Conservation (phyloP, 2,797 vertebrate genomes). For the Pseudochirops cupreus region DNA sequence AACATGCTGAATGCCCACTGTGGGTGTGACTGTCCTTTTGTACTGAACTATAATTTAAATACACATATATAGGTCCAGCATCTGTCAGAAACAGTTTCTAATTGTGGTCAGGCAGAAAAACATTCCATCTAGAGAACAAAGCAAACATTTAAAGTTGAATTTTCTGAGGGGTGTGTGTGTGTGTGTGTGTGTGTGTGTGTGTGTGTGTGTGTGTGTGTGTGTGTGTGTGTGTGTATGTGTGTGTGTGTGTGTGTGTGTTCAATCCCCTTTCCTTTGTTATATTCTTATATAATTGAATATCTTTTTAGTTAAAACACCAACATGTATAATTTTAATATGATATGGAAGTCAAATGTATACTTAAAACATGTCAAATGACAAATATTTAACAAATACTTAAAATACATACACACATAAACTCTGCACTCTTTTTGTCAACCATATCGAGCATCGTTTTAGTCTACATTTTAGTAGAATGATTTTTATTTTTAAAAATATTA, state of each 20-base stretch:
- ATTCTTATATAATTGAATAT: neutral
- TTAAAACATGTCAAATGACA: neutral
- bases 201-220: too few species aligned
- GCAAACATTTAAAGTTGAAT: neutral
- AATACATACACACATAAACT: neutral
- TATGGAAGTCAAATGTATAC: neutral
- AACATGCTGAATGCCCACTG: neutral
- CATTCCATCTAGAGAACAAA: neutral
- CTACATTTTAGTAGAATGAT: neutral
- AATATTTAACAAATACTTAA: neutral
- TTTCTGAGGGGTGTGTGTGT: neutral
- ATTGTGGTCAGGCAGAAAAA: neutral
- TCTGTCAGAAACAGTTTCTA: neutral
- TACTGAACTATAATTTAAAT: neutral
- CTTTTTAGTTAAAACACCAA: neutral
- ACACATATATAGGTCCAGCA: neutral
- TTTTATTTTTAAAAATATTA: neutral
- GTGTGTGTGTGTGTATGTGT: too few species aligned
- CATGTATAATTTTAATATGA: neutral
- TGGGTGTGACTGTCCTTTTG: neutral
- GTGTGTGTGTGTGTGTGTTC: neutral
- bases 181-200: too few species aligned
- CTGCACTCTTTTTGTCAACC: neutral
- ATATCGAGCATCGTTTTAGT: neutral
- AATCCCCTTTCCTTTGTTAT: neutral